These are phyloP conservation scores for Germaria angustata DNA, from an alignment of 2,888 invertebrate genomes.

Conservation along the genomic window DNA sequence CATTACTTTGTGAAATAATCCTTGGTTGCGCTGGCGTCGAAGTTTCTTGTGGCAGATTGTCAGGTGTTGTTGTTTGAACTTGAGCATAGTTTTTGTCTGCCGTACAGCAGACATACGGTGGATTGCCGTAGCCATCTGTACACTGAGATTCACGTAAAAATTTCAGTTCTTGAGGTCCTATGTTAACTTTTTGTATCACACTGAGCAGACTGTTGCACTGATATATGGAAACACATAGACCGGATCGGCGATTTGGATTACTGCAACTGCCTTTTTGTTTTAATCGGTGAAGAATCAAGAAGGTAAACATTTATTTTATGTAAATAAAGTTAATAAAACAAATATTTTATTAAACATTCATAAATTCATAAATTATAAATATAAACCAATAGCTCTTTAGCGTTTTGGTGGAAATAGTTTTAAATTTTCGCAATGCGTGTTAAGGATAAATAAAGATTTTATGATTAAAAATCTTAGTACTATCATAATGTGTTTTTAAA, in stretches of 20 bases:
- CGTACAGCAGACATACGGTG: constrained; percentile 77
- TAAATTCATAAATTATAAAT: too few relatives aligned
- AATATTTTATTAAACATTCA: too few relatives aligned
- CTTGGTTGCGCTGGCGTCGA: not conserved
- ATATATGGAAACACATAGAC: constrained; percentile 76
- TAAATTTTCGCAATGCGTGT: too few relatives aligned
- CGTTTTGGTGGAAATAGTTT: too few relatives aligned
- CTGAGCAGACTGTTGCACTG: constrained; percentile 74
- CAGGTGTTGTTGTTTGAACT: constrained; percentile 20
- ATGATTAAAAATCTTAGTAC: too few relatives aligned
- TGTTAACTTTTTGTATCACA: constrained; percentile 67
- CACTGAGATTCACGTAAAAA: constrained; percentile 76
- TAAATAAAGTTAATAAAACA: too few relatives aligned
- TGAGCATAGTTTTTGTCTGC: constrained; percentile 70
- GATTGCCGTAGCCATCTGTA: constrained; percentile 71
- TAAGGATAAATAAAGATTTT: too few relatives aligned
- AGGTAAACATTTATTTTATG: too few relatives aligned
- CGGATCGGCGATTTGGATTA: constrained; percentile 76
- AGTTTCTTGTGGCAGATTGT: not conserved
- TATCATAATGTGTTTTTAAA: too few relatives aligned
- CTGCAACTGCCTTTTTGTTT: constrained; percentile 80
- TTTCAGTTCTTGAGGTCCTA: constrained; percentile 67
- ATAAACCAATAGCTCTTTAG: too few relatives aligned
- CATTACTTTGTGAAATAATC: constrained; percentile 62
- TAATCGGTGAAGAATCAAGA: too few relatives aligned